A percentile compares a stretch with the other conserved stretches of the same genome.
Evolutionary conservation across 2,797 vertebrate genomes (phyloP).

Genomic region (Anguilla obscura): DNA sequence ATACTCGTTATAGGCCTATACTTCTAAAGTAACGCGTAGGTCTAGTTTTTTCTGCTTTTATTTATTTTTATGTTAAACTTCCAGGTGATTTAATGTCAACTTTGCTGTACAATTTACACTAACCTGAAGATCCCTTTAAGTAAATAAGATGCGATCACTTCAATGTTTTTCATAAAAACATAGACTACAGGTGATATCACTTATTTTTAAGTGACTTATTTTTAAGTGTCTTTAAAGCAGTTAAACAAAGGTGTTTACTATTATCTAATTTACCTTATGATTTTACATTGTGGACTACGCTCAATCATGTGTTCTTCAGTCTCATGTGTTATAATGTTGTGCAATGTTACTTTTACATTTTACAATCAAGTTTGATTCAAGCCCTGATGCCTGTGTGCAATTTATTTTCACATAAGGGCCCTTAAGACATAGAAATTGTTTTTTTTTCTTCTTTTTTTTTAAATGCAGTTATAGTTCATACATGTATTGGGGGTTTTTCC

Average conservation of each 20-base stretch:
- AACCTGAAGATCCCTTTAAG: conserved; percentile 27
- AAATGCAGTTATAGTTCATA: neutral
- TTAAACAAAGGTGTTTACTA: neutral
- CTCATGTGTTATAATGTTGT: neutral
- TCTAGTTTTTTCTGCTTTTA: neutral
- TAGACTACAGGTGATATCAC: neutral
- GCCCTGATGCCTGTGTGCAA: neutral
- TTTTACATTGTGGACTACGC: conserved; percentile 21
- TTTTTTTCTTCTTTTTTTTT: neutral
- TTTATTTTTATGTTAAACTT: conserved; percentile 5
- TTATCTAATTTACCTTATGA: conserved; percentile 15
- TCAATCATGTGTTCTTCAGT: conserved; percentile 13
- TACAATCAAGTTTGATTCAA: neutral
- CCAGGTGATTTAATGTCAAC: too few species aligned
- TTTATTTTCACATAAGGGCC: neutral
- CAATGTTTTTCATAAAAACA: neutral
- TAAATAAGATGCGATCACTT: neutral
- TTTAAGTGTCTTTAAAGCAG: neutral
- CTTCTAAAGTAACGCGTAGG: neutral
- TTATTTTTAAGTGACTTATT: neutral
- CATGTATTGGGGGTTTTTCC: too few species aligned
- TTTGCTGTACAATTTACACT: too few species aligned
- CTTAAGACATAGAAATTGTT: too few species aligned
- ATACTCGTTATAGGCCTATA: neutral
- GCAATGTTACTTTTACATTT: neutral